phyloP scores from a whole-genome alignment of 1,140 invertebrate species.

The Muscidifurax raptorellus region DNA sequence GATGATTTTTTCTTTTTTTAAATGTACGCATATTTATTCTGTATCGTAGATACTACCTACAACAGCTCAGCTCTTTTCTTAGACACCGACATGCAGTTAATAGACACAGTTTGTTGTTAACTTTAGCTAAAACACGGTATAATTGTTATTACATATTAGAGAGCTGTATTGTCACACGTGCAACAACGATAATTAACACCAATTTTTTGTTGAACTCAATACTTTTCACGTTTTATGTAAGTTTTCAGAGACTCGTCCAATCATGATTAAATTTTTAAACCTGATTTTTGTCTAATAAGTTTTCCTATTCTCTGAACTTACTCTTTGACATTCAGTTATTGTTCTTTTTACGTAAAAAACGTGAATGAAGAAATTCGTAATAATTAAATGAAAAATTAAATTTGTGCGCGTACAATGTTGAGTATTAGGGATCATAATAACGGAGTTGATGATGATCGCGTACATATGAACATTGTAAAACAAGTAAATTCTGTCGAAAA shows the following conservation, averaged over 20 bases:
- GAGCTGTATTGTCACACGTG: conserved; percentile 68
- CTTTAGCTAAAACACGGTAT: conserved; percentile 23
- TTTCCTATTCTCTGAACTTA: neutral
- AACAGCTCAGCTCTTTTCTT: conserved; percentile 54
- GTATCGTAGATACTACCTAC: conserved; percentile 25
- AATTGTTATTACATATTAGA: conserved; percentile 58
- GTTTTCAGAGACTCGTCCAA: neutral
- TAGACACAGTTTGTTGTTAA: conserved; percentile 30
- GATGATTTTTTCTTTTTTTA: neutral
- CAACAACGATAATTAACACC: conserved; percentile 63
- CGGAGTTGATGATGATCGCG: too few relatives aligned
- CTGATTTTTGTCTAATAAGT: neutral
- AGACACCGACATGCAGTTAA: conserved; percentile 31
- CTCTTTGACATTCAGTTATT: neutral
- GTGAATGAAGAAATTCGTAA: too few relatives aligned
- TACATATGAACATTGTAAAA: too few relatives aligned
- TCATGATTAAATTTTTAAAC: neutral
- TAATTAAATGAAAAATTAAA: too few relatives aligned
- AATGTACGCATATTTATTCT: conserved; percentile 11
- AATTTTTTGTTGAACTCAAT: conserved; percentile 53
- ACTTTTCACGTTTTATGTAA: neutral
- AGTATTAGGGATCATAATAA: too few relatives aligned
- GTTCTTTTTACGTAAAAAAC: too few relatives aligned
- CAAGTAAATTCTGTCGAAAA: too few relatives aligned
- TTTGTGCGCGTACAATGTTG: too few relatives aligned